Conservation (phyloP, 2,797 vertebrate genomes). For the Lepidocolaptes lacrymiger region DNA sequence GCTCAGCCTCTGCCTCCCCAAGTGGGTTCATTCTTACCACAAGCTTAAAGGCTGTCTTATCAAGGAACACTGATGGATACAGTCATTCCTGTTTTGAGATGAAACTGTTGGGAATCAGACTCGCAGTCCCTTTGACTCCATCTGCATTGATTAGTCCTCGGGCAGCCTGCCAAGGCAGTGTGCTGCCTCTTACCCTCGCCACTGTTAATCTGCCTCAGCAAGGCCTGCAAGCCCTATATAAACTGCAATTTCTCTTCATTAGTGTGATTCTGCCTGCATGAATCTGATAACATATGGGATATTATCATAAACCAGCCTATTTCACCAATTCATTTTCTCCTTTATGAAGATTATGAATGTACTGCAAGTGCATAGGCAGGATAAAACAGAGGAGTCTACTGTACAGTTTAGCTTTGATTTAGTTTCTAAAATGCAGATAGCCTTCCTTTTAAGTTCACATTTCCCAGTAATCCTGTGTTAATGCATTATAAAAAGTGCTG, state of each 20-base stretch:
- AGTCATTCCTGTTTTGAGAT: conserved; percentile 56
- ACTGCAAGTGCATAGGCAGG: conserved; percentile 40
- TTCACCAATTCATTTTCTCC: conserved; percentile 64
- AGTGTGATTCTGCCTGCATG: conserved; percentile 73
- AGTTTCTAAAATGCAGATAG: conserved; percentile 31
- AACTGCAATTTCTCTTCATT: conserved; percentile 76
- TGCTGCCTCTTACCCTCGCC: conserved; percentile 65
- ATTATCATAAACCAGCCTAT: conserved; percentile 57
- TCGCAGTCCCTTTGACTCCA: conserved; percentile 75
- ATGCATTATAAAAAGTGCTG: conserved; percentile 21
- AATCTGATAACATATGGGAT: conserved; percentile 76
- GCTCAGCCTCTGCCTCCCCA: conserved; percentile 47
- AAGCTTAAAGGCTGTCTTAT: conserved; percentile 61
- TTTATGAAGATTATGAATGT: conserved; percentile 69
- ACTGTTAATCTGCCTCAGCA: conserved; percentile 63
- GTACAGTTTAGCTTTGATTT: conserved; percentile 6
- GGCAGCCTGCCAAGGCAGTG: conserved; percentile 75
- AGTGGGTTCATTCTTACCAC: conserved; percentile 47
- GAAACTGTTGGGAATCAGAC: conserved; percentile 69
- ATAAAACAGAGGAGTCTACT: neutral
- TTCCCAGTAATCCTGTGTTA: conserved; percentile 21
- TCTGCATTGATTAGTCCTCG: conserved; percentile 78
- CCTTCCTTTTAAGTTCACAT: conserved; percentile 26
- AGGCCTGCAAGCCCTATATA: conserved; percentile 68
- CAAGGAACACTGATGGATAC: conserved; percentile 63